These are phyloP conservation scores for Siniperca knerii DNA, from an alignment of 2,113 vertebrate species.

Conservation along the genomic window DNA sequence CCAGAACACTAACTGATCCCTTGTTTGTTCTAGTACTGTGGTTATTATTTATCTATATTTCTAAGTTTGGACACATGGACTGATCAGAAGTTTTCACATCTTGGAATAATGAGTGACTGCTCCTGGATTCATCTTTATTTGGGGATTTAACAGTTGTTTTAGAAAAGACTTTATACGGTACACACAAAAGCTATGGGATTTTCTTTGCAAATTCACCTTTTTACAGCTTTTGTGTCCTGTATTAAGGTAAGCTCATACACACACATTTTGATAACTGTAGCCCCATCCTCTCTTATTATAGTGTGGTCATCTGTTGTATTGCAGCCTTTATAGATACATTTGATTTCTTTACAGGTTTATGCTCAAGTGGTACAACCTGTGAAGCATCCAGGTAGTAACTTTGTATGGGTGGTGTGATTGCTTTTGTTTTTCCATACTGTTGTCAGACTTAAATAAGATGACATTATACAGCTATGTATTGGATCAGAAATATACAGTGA, in stretches of 20 bases:
- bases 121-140: conserved; percentile 57
- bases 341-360: conserved; percentile 85
- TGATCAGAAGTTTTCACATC: conserved; percentile 46
- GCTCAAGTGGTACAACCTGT: conserved; percentile 76
- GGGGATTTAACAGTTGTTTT: conserved; percentile 58
- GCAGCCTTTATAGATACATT: conserved; percentile 15
- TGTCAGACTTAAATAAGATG: not conserved
- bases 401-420: not conserved
- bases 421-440: not conserved
- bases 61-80: conserved; percentile 48
- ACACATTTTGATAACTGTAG: not conserved
- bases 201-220: conserved; percentile 69
- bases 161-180: not conserved
- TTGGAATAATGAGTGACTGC: conserved; percentile 68
- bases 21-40: not conserved
- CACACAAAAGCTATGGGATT: conserved; percentile 75
- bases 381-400: conserved; percentile 91
- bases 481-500: not conserved
- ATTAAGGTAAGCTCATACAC: conserved; percentile 86
- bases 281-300: not conserved
- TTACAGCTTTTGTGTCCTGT: conserved; percentile 83
- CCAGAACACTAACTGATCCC: conserved; percentile 2
- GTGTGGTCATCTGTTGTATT: not conserved
- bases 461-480: not conserved
- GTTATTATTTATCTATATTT: conserved; percentile 16